phyloP scores from a whole-genome alignment of 1,140 invertebrate genomes.

The Trialeurodes vaporariorum region DNA sequence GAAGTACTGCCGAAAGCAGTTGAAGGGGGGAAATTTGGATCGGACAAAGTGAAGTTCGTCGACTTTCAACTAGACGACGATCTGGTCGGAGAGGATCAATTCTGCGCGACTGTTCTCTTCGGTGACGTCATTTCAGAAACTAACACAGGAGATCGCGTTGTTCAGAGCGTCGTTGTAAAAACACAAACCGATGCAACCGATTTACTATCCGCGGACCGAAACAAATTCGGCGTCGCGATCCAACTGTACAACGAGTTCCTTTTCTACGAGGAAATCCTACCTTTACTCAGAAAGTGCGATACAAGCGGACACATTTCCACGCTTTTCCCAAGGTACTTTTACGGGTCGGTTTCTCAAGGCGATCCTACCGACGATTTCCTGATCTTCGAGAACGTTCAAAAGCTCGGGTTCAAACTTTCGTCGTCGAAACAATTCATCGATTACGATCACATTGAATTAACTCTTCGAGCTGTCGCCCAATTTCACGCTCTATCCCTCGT shows the following conservation, averaged over 20 bases:
- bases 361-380: neutral
- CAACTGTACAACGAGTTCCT: neutral
- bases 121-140: neutral
- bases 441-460: neutral
- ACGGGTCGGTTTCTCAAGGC: neutral
- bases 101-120: neutral
- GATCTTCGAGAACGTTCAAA: neutral
- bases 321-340: neutral
- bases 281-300: neutral
- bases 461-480: neutral
- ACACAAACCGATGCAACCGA: neutral
- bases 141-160: neutral
- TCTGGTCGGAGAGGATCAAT: neutral
- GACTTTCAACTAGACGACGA: neutral
- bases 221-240: too few species aligned
- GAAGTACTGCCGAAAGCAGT: neutral
- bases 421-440: neutral
- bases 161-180: neutral
- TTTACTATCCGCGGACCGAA: neutral
- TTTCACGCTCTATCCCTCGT: constrained; percentile 32
- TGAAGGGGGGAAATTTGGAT: neutral
- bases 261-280: neutral
- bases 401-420: neutral
- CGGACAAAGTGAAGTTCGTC: neutral
- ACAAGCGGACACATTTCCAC: neutral